Conservation (phyloP, 2,888 invertebrate species). For the Coenonympha arcania region DNA sequence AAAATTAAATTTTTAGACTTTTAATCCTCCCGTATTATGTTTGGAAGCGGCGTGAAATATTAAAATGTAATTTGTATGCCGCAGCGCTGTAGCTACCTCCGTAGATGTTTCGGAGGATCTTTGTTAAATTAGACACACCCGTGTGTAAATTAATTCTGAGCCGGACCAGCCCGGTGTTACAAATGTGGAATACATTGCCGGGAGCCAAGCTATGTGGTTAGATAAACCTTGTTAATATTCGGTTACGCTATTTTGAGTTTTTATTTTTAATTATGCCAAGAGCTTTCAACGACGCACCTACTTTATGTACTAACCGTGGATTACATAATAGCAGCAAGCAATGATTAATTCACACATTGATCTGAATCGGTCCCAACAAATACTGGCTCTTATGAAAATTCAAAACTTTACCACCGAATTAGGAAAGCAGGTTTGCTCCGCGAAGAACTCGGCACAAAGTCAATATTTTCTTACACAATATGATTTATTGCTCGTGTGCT, state of each 20-base stretch:
- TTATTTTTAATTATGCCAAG: neutral
- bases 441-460: no score
- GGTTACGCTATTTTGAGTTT: neutral
- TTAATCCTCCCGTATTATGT: constrained; percentile 21
- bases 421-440: no score
- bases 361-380: no score
- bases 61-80: constrained; percentile 28
- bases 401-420: no score
- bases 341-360: no score
- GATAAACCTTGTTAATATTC: neutral
- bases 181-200: neutral
- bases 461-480: no score
- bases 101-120: constrained; percentile 16
- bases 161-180: neutral
- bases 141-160: constrained; percentile 8
- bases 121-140: constrained; percentile 19
- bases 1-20: constrained; percentile 21
- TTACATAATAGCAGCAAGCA: no score
- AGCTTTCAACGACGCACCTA: no score
- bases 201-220: neutral
- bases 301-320: no score
- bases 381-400: no score
- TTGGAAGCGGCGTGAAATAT: constrained; percentile 23
- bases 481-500: no score
- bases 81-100: constrained; percentile 13